A percentile compares a stretch with the other conserved stretches of the same genome.
Conservation (phyloP, 2,888 invertebrate species). For the Pachycephus smyrnensis region DNA sequence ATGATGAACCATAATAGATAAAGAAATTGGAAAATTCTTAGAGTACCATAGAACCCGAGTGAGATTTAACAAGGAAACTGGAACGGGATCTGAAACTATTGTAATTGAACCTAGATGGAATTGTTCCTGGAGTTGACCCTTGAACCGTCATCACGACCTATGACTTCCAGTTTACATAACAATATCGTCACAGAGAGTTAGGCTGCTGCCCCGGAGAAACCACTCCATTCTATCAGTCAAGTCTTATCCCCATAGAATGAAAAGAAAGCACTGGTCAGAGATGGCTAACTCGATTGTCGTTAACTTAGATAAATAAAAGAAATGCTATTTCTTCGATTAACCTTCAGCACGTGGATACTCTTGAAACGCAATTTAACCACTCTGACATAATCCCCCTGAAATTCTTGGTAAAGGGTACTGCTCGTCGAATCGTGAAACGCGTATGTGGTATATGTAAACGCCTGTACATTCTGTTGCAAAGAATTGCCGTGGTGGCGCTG, state of each 20-base stretch:
- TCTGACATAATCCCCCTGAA: not conserved
- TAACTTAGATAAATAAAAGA: slow-evolving; percentile 54
- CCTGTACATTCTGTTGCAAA: not conserved
- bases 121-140: not conserved
- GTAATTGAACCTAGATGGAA: not conserved
- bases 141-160: not conserved
- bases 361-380: not conserved
- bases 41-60: not conserved
- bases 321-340: slow-evolving; percentile 33
- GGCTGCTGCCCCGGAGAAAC: not conserved
- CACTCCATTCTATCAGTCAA: not conserved
- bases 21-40: not conserved
- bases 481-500: not conserved
- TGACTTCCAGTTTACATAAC: not conserved
- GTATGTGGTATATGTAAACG: not conserved
- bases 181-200: not conserved
- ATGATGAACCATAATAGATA: not conserved
- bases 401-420: not conserved
- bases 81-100: not conserved
- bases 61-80: not conserved
- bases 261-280: slow-evolving; percentile 58
- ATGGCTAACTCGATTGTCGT: slow-evolving; percentile 56
- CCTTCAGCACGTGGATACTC: slow-evolving; percentile 1
- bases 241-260: slow-evolving; percentile 46
- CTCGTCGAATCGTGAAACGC: not conserved